phyloP scores from a whole-genome alignment of 2,113 vertebrate species.

The Callorhinus ursinus region DNA sequence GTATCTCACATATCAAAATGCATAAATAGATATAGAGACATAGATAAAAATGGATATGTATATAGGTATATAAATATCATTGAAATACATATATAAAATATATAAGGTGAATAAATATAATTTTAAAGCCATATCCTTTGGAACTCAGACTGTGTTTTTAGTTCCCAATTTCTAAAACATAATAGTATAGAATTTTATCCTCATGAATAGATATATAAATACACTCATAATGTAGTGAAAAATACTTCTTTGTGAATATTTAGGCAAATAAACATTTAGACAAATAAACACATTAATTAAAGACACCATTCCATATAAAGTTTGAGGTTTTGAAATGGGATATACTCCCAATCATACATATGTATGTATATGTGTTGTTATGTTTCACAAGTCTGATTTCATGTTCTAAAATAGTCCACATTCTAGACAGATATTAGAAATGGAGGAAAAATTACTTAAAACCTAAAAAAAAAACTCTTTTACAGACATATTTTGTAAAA shows the following conservation, averaged over 20 bases:
- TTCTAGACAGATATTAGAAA: slow-evolving; percentile 6
- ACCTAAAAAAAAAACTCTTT: background rate
- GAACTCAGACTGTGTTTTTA: background rate
- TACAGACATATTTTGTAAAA: slow-evolving; percentile 36
- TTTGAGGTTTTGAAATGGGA: background rate
- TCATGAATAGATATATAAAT: background rate
- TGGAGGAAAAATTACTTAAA: background rate
- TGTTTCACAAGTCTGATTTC: background rate
- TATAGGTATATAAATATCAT: background rate
- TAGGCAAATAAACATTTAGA: background rate
- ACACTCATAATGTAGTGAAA: background rate
- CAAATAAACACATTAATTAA: background rate
- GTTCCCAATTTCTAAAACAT: background rate
- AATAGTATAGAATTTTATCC: background rate
- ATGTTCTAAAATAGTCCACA: background rate
- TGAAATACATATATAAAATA: background rate
- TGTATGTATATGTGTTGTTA: background rate
- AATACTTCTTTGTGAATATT: background rate
- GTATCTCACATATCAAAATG: background rate
- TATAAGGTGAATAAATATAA: background rate
- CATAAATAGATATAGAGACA: background rate
- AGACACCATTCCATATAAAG: background rate
- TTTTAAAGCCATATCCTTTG: background rate
- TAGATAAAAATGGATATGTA: background rate
- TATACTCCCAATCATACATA: background rate